Evolutionary conservation across 2,888 invertebrate species (phyloP).

Genomic region (Drepanosiphum platanoidis): DNA sequence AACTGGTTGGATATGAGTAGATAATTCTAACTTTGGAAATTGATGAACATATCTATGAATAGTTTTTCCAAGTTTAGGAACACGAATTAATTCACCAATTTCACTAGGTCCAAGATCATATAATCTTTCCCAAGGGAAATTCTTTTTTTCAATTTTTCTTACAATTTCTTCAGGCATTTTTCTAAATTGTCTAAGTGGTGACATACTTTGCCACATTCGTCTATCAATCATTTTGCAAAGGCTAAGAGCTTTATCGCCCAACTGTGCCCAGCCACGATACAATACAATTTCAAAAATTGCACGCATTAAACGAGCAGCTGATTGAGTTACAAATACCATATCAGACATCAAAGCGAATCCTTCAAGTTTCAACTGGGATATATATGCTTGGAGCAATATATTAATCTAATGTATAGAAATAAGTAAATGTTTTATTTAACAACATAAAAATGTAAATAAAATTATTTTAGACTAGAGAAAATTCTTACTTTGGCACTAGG

Average conservation of each 20-base stretch:
- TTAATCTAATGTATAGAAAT: conserved; percentile 69
- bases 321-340: conserved; percentile 99
- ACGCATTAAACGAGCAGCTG: conserved; percentile 91
- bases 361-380: conserved; percentile 96
- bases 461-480: neutral
- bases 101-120: conserved; percentile 98
- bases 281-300: conserved; percentile 97
- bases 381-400: conserved; percentile 95
- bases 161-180: conserved; percentile 98
- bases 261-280: conserved; percentile 92
- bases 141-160: conserved; percentile 97
- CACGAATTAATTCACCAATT: conserved; percentile 91
- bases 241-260: conserved; percentile 94
- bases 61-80: conserved; percentile 92
- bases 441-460: neutral
- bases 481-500: conserved; percentile 88
- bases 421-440: neutral
- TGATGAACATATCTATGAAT: conserved; percentile 97
- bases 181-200: conserved; percentile 94
- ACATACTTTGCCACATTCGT: conserved; percentile 99
- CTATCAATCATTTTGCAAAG: conserved; percentile 99
- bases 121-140: conserved; percentile 88
- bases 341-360: conserved; percentile 99
- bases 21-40: conserved; percentile 94
- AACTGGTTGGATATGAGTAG: conserved; percentile 97